Percentiles rank a stretch among this genome's conserved stretches.
Evolutionary conservation across 2,888 invertebrate genomes (phyloP).

Genomic region (Andrena trimmerana): DNA sequence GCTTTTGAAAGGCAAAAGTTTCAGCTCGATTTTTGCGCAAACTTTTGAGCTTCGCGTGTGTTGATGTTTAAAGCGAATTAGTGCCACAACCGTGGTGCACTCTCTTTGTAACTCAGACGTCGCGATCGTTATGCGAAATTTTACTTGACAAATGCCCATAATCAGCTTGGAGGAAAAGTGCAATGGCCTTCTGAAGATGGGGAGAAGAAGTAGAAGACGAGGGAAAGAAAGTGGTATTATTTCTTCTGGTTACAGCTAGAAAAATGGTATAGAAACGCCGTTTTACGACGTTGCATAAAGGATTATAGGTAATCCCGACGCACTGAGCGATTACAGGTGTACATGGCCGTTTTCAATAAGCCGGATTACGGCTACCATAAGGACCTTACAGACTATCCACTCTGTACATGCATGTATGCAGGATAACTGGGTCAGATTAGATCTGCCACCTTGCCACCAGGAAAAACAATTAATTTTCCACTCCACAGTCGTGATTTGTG

Average conservation of each 20-base stretch:
- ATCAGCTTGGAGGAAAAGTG: slow-evolving; percentile 7
- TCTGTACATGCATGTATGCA: slow-evolving; percentile 6
- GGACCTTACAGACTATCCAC: slow-evolving; percentile 32
- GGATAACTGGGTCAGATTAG: slow-evolving; percentile 31
- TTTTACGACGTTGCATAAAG: slow-evolving; percentile 34
- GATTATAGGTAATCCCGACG: slow-evolving; percentile 55
- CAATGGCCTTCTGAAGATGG: background rate
- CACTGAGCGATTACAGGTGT: slow-evolving; percentile 63
- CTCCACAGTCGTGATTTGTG: slow-evolving; percentile 17
- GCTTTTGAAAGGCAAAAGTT: too few species aligned
- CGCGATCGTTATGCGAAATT: slow-evolving; percentile 10
- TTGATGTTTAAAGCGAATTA: too few species aligned
- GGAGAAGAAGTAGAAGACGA: background rate
- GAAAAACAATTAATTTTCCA: slow-evolving; percentile 55
- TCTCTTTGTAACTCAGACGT: too few species aligned
- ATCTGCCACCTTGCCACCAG: slow-evolving; percentile 13
- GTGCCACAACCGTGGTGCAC: too few species aligned
- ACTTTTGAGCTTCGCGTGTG: too few species aligned
- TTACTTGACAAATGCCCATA: slow-evolving; percentile 32
- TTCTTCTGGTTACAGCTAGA: slow-evolving; percentile 22
- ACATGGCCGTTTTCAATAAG: slow-evolving; percentile 64
- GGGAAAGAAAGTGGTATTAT: slow-evolving; percentile 25
- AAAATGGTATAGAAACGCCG: slow-evolving; percentile 12
- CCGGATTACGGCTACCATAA: slow-evolving; percentile 64
- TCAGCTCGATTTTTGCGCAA: too few species aligned